phyloP scores from a whole-genome alignment of 2,797 vertebrate species.

The Sebastes umbrosus region DNA sequence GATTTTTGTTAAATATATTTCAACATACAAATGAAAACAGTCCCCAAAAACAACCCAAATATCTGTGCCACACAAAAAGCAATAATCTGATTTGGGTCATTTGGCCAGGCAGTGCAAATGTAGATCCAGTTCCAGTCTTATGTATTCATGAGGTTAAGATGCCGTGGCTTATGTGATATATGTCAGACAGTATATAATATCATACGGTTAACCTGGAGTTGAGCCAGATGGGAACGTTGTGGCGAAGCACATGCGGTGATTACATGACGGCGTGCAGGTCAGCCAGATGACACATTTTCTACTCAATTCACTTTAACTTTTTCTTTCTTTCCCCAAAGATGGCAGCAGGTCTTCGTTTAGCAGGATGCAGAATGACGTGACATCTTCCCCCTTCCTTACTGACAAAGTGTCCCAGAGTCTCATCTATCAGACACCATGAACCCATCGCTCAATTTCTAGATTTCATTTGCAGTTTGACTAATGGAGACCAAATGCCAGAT shows the following conservation, averaged over 20 bases:
- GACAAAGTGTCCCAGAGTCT: not conserved
- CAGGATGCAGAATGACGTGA: not conserved
- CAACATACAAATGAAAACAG: too few relatives aligned
- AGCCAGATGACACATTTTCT: not conserved
- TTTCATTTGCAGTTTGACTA: not conserved
- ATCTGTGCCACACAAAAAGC: too few relatives aligned
- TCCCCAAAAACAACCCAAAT: too few relatives aligned
- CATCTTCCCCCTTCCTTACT: not conserved
- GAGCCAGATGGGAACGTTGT: not conserved
- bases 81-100: too few relatives aligned
- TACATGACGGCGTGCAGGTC: not conserved
- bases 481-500: slow-evolving; percentile 10
- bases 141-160: not conserved
- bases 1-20: too few relatives aligned
- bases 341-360: not conserved
- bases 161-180: not conserved
- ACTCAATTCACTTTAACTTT: not conserved
- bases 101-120: not conserved
- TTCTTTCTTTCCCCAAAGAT: not conserved
- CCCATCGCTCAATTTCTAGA: not conserved
- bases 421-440: not conserved
- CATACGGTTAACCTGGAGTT: not conserved
- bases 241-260: not conserved
- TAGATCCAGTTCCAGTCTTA: not conserved
- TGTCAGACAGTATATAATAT: not conserved